Evolutionary conservation across 2,797 vertebrate species (phyloP).

Genomic region (Mormyrops boulengeri): DNA sequence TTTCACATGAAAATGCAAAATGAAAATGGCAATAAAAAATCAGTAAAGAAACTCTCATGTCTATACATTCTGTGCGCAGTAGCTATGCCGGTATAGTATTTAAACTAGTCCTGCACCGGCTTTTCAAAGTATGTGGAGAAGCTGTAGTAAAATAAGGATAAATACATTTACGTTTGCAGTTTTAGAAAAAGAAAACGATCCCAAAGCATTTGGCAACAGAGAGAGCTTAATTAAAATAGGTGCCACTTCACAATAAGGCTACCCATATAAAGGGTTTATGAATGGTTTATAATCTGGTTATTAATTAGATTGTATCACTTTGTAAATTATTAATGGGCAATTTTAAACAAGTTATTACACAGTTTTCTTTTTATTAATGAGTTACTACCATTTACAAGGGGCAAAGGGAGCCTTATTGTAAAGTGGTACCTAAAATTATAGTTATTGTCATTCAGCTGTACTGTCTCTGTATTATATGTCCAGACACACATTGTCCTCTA

Average conservation of each 20-base stretch:
- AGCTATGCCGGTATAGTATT: neutral
- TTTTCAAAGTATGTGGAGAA: neutral
- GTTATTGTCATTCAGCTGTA: neutral
- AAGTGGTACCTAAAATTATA: neutral
- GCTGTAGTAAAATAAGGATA: neutral
- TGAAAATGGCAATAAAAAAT: conserved; percentile 44
- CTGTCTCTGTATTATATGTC: neutral
- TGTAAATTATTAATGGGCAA: neutral
- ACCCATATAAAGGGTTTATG: neutral
- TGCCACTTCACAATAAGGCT: neutral
- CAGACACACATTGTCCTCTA: neutral
- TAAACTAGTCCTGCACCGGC: neutral
- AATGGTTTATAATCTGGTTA: too few relatives aligned
- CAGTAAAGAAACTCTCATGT: conserved; percentile 9
- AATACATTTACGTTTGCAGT: neutral
- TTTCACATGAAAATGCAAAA: conserved; percentile 47
- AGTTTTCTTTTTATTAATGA: neutral
- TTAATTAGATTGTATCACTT: too few relatives aligned
- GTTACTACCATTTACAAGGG: neutral
- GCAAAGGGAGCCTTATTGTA: neutral
- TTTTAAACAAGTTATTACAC: neutral
- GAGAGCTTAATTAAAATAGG: neutral
- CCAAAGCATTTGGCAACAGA: neutral
- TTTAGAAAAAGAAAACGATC: neutral
- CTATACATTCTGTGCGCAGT: conserved; percentile 2